phyloP scores from a whole-genome alignment of 30 jellyfish, hydroid and myxozoan species.

The Mastigias papua region DNA sequence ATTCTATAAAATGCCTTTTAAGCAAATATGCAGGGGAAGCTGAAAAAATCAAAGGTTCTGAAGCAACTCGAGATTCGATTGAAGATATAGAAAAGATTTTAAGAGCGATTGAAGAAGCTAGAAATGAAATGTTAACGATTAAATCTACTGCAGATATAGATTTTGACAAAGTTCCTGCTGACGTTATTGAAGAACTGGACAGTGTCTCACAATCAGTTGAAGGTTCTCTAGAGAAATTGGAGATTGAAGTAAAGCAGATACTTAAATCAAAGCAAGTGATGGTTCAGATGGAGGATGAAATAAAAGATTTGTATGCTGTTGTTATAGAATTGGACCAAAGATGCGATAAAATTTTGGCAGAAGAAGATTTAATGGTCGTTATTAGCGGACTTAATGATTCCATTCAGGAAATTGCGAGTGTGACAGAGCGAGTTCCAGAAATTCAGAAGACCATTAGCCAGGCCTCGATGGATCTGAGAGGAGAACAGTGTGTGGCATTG shows the following conservation, averaged over 20 bases:
- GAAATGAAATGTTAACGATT: neutral
- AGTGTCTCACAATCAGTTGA: neutral
- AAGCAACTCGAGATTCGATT: slow-evolving; percentile 34
- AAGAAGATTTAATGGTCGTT: slow-evolving; percentile 14
- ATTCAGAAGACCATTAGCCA: slow-evolving; percentile 8
- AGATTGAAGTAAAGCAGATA: slow-evolving; percentile 4
- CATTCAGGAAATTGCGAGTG: slow-evolving; percentile 37
- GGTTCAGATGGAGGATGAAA: slow-evolving; percentile 5
- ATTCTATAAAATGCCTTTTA: neutral
- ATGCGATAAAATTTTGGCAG: slow-evolving; percentile 27
- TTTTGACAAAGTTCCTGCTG: neutral
- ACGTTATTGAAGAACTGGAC: slow-evolving; percentile 2
- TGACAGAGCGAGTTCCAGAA: slow-evolving; percentile 42
- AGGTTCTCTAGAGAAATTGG: neutral
- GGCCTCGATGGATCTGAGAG: slow-evolving; percentile 4
- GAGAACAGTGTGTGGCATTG: slow-evolving; percentile 24
- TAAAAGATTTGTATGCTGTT: neutral
- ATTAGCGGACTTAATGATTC: slow-evolving; percentile 37
- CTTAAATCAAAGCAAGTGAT: neutral
- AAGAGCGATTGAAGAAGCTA: slow-evolving; percentile 1
- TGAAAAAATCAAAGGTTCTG: slow-evolving; percentile 15
- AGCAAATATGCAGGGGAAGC: neutral
- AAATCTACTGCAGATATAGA: neutral
- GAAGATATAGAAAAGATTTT: neutral
- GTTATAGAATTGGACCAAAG: slow-evolving; percentile 44